Evolutionary conservation across 2,888 invertebrate genomes (phyloP).

Genomic region (Dromius quadrimaculatus): DNA sequence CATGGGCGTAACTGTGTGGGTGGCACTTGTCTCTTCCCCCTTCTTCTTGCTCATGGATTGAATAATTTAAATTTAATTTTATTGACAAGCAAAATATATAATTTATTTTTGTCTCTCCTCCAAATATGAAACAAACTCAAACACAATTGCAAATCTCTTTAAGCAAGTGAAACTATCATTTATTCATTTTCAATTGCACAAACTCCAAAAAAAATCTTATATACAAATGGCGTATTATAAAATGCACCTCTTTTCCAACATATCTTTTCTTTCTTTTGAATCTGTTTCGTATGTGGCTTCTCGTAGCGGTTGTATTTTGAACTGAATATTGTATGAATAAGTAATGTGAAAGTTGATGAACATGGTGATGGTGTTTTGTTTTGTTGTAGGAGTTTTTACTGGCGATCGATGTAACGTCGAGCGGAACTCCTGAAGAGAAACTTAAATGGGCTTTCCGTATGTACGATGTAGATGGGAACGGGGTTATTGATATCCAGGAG

Average conservation of each 20-base stretch:
- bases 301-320: background rate
- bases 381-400: conserved; percentile 90
- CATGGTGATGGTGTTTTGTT: conserved; percentile 48
- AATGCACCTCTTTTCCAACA: background rate
- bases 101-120: no score
- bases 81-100: no score
- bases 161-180: no score
- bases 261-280: background rate
- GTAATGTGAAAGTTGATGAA: background rate
- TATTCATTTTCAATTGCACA: no score
- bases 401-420: conserved; percentile 97
- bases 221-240: no score
- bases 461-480: conserved; percentile 99
- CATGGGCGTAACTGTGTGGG: no score
- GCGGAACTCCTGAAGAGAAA: conserved; percentile 97
- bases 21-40: no score
- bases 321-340: conserved; percentile 9
- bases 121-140: no score
- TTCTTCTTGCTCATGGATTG: no score
- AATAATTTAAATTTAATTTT: no score
- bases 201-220: no score
- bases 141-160: no score
- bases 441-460: conserved; percentile 99
- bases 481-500: conserved; percentile 97
- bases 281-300: background rate